These are phyloP conservation scores for Myotis findleyi DNA, from an alignment of 2,797 vertebrate genomes.

Conservation along the genomic window DNA sequence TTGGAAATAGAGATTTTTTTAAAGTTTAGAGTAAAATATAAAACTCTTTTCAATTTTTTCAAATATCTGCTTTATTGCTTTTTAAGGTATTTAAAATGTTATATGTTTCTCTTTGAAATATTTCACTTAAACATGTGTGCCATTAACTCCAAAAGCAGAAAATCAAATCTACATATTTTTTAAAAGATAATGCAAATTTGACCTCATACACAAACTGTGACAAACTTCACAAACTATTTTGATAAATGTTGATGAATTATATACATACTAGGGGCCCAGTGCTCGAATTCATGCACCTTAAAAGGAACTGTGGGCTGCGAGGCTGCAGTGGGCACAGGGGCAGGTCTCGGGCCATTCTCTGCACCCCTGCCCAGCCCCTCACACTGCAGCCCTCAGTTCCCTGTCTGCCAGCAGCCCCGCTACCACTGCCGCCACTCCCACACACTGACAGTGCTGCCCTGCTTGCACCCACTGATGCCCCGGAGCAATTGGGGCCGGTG, in stretches of 20 bases:
- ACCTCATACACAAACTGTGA: not conserved
- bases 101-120: not conserved
- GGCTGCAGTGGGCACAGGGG: too few species aligned
- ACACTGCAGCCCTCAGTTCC: too few species aligned
- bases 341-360: too few species aligned
- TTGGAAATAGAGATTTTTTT: not conserved
- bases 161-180: not conserved
- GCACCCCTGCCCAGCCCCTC: too few species aligned
- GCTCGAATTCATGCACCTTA: too few species aligned
- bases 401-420: too few species aligned
- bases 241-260: not conserved
- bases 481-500: too few species aligned
- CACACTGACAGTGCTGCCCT: too few species aligned
- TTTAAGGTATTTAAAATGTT: not conserved
- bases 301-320: too few species aligned
- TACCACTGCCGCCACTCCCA: too few species aligned
- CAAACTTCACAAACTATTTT: not conserved
- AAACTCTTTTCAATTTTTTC: not conserved
- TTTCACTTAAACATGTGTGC: not conserved
- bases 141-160: not conserved
- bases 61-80: not conserved
- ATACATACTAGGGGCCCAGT: not conserved
- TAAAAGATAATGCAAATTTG: not conserved
- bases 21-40: not conserved
- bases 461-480: too few species aligned